Evolutionary conservation across 2,113 vertebrate species (phyloP), one percentile per base, ranked within the genome.

Genomic region (Myodes glareolus): DNA sequence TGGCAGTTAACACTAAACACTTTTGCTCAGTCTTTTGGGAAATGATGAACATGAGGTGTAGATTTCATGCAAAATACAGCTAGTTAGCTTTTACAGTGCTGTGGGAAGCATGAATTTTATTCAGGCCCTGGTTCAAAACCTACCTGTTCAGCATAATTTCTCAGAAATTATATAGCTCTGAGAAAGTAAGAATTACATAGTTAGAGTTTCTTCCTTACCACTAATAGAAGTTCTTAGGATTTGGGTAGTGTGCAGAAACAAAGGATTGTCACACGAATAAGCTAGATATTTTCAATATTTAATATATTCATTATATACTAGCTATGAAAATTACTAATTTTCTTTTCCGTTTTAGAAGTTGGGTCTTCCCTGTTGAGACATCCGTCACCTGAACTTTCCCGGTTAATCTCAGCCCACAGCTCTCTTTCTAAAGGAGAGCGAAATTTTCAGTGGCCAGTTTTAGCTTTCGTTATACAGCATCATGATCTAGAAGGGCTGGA

Each of bases 401-500:
- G 99, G 82, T 99, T 99, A 95, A 99, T 99, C 98, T 99, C 99
- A 75, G 99, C 99, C 93, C 99, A 99, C 88, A 99, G 99, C 98
- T 99, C 99, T 89, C 99, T 99, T 98, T 99, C 99, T 98, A 99
- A 99, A 97, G 99, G 99, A 94, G 99, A 99, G 98, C 99, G 99
- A 97, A 99, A 99, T 98, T 99, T 99, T 98, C 99, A 99, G 97
- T 99, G 99, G 99, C 99, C 99, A 17, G 99, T 99, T 88, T 97
- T 99, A 98, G 99, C 99, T 93, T 99, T 99, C 98, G 99, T 99
- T 82, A 99, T 99, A 98, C 99, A 99, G 96, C 99, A 99, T 97
- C 99, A 99, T 97, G 99, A 99, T 98, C 98, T 99, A 80, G 99
- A 99, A 98, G 99, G 99, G 92, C 99, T 99, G 97, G 99, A 99